Base-by-base conservation (phyloP, 2,797 vertebrate genomes). In the Melanotaenia nigrans region DNA sequence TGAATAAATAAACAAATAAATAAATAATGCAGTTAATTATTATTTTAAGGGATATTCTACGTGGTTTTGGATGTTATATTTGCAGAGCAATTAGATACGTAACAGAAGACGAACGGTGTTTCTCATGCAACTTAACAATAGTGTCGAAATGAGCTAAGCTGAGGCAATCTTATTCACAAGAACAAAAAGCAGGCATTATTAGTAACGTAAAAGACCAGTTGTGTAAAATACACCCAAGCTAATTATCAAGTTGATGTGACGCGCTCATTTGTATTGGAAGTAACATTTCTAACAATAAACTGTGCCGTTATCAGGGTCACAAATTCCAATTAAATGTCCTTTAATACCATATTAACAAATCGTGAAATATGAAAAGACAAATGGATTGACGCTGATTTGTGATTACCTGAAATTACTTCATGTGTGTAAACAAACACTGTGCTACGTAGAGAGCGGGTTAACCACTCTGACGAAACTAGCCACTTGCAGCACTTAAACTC, bases 351-450 rank as follows among this genome's bases (percentile, higher is more conserved):
- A 4, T 22, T 12, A 8, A 22, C 25, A 42, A 32, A 61, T 3
- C 12, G 36, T 18, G 13, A 68, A 30, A 10, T n/a, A 30, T 3
- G 22, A 25, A 61, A 65, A 14, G 0, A n/a, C 0, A 9, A 51
- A 20, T 0, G 1, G 1, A 22, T 7, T 0, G 24, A 22, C 1
- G 16, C 16, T 18, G 11, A n/a, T 38, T 35, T 1, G 5, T 4
- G 20, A 1, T 22, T 1, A 7, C 25, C 61, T 14, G 18, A 8
- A 53, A 40, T 12, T 1, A 60, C 22, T 61, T 65, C 5, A 20
- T 57, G 30, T 22, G 60, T 77, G 82, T 87, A 87, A 85, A 91
- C 83, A 92, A 83, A 87, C 77, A 70, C 20, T 4, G 47, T 54
- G 70, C 22, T 73, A 18, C 14, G 24, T 10, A 28, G 63, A 78